These are phyloP conservation scores for Latrodectus geometricus DNA, from an alignment of 1,140 invertebrate species.

Conservation along the genomic window DNA sequence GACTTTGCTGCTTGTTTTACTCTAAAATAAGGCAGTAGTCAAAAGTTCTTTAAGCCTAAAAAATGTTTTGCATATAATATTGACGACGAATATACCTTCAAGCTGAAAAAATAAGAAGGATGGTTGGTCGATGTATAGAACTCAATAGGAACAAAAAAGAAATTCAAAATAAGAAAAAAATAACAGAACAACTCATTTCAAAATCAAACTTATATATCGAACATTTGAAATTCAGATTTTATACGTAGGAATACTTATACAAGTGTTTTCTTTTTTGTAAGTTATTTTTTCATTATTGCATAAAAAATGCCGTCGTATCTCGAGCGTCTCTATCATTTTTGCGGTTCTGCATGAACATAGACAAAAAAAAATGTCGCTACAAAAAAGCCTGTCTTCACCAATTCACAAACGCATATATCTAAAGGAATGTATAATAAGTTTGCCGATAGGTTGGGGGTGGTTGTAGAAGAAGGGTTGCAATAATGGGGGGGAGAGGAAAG, in stretches of 20 bases:
- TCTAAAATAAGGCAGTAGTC: not conserved
- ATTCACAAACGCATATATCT: constrained; percentile 31
- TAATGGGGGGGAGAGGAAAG: not conserved
- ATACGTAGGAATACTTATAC: constrained; percentile 8
- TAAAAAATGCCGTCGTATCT: not conserved
- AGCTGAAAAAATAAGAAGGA: not conserved
- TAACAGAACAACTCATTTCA: not conserved
- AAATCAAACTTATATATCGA: constrained; percentile 30
- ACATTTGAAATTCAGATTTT: constrained; percentile 39
- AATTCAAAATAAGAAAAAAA: not conserved
- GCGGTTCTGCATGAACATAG: constrained; percentile 3
- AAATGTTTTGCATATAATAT: not conserved
- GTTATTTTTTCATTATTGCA: not conserved
- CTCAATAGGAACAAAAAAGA: not conserved
- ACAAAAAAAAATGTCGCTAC: not conserved
- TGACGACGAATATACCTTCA: not conserved
- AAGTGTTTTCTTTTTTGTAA: not conserved
- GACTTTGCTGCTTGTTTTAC: no score
- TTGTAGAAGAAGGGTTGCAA: not conserved
- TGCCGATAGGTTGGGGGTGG: not conserved
- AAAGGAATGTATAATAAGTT: constrained; percentile 15
- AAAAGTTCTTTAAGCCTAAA: not conserved
- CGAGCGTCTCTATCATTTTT: constrained; percentile 21
- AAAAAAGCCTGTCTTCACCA: constrained; percentile 24
- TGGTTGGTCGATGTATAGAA: not conserved